These are phyloP conservation scores for Geophilus truncorum DNA, from an alignment of 2,888 invertebrate species.

Conservation along the genomic window DNA sequence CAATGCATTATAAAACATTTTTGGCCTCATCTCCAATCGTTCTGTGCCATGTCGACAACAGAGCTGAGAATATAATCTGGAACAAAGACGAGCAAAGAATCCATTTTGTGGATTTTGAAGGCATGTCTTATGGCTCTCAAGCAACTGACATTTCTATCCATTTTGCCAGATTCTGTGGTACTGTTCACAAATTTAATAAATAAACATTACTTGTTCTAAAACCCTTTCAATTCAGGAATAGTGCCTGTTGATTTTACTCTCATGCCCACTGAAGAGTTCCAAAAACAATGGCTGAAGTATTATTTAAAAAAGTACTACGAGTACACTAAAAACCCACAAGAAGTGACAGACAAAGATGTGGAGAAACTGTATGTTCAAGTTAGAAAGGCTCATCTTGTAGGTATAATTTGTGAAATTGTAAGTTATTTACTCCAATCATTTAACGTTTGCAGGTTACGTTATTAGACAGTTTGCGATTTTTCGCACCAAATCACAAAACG, in stretches of 20 bases:
- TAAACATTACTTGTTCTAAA: background rate
- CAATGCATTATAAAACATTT: too few species aligned
- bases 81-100: background rate
- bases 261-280: conserved; percentile 11
- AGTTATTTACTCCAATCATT: too few species aligned
- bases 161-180: background rate
- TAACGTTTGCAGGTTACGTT: too few species aligned
- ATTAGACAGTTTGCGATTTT: too few species aligned
- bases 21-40: background rate
- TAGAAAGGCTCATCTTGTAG: background rate
- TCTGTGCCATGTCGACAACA: background rate
- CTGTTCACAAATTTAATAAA: background rate
- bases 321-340: background rate
- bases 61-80: conserved; percentile 29
- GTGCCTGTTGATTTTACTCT: background rate
- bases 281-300: background rate
- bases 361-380: background rate
- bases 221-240: background rate
- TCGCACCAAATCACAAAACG: too few species aligned
- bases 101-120: conserved; percentile 30
- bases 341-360: background rate
- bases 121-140: background rate
- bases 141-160: background rate
- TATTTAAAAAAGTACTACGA: background rate
- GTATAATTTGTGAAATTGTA: too few species aligned